Percentiles rank a stretch among this genome's conserved stretches.
Conservation (phyloP, 2,888 invertebrate species). For the Drosophila limbata region DNA sequence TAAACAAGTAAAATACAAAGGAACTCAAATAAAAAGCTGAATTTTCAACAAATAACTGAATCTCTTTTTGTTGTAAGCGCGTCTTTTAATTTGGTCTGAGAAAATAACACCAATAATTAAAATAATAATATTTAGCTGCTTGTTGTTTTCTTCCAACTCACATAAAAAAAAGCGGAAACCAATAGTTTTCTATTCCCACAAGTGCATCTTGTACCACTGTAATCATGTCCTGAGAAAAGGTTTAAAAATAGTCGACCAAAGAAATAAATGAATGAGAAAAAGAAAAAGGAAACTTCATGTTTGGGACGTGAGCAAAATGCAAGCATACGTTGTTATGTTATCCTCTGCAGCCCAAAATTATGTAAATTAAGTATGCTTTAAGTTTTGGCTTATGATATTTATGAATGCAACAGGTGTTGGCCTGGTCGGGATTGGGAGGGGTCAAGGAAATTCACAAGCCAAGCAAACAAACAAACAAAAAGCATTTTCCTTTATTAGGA, state of each 20-base stretch:
- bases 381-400: slow-evolving; percentile 51
- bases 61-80: too few species aligned
- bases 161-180: rapidly evolving
- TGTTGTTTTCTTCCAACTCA: background rate
- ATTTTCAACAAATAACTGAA: background rate
- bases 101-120: too few species aligned
- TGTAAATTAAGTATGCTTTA: slow-evolving; percentile 54
- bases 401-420: slow-evolving; percentile 76
- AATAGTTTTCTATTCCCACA: background rate
- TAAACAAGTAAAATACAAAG: background rate
- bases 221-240: slow-evolving; percentile 41
- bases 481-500: slow-evolving; percentile 43
- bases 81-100: too few species aligned
- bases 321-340: slow-evolving; percentile 41
- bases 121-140: too few species aligned
- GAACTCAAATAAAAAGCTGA: background rate
- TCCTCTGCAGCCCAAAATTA: slow-evolving; percentile 67
- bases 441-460: slow-evolving; percentile 54
- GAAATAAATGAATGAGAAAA: slow-evolving; percentile 13
- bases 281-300: slow-evolving; percentile 62
- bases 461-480: background rate
- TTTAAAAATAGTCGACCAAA: slow-evolving; percentile 44
- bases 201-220: slow-evolving; percentile 24
- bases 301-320: slow-evolving; percentile 74
- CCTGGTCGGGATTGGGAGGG: slow-evolving; percentile 13